Base-by-base conservation (phyloP, 2,888 invertebrate species). In the Agriopis aurantiaria region DNA sequence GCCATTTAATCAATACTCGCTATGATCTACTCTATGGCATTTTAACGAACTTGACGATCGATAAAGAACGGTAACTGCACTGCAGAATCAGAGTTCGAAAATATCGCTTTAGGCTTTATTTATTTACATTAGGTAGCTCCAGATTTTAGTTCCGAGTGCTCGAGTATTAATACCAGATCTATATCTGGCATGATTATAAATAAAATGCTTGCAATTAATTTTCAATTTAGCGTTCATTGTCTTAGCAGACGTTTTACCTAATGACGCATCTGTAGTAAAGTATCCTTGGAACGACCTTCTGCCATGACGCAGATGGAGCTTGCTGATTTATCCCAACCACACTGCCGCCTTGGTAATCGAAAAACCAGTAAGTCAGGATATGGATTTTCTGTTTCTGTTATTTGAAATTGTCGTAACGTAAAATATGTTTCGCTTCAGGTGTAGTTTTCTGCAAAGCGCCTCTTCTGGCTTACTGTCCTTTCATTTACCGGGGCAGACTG, bases 171-270 rank as follows among this genome's bases (percentile, higher is more conserved):
- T 69, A 69, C 49, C 51, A 14, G 9, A 52, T 56, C 60, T 69
- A 69, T 61, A 65, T 69, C 40, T 41, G 65, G 11, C n/a, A 11
- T n/a, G 60, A 8, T 64, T 69, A 63, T 64, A 69, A 69, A 72
- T 67, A 69, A 58, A 67, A 48, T 48, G 55, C 68, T 52, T 41
- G 52, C 17, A 45, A 33, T 53, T 48, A 10, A 66, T 8, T 53
- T 62, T 48, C 59, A 68, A 59, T 69, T 64, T 64, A 63, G 63
- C 64, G 56, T 65, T 40, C 51, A 69, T 65, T 69, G 69, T 69
- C 68, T 68, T 64, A 69, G 49, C 53, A 41, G 46, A 46, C 52
- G 46, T 60, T n/a, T 58, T 63, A 6, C 41, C 17, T 52, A 52
- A 48, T 64, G 59, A 59, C 60, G 55, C 61, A 46, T 68, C 33